Conservation (phyloP, 2,888 invertebrate species). For the Tortrix viridana region DNA sequence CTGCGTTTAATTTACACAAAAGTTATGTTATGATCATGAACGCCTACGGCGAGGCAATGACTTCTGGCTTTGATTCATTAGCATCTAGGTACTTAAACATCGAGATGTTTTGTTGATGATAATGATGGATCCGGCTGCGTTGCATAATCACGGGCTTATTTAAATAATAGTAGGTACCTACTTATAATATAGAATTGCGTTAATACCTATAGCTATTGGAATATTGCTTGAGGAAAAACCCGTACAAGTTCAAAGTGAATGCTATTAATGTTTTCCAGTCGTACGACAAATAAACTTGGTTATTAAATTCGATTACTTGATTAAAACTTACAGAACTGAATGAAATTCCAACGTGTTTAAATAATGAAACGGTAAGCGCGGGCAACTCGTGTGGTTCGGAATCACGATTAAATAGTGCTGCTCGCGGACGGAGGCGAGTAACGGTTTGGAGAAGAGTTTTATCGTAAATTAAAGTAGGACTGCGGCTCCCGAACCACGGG, state of each 20-base stretch:
- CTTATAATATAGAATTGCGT: background rate
- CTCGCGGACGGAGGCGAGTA: slow-evolving; percentile 48
- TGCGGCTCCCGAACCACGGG: slow-evolving; percentile 26
- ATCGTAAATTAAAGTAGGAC: slow-evolving; percentile 50
- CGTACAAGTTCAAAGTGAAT: slow-evolving; percentile 5
- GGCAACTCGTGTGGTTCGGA: slow-evolving; percentile 50
- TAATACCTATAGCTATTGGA: background rate
- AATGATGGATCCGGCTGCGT: slow-evolving; percentile 37
- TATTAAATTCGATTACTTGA: background rate
- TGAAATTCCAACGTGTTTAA: slow-evolving; percentile 17
- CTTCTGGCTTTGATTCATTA: slow-evolving; percentile 73
- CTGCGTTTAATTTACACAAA: slow-evolving; percentile 75
- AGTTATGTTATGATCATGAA: slow-evolving; percentile 65
- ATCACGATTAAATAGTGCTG: slow-evolving; percentile 61
- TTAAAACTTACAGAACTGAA: slow-evolving; percentile 16
- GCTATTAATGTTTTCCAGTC: slow-evolving; percentile 12
- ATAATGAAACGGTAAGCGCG: slow-evolving; percentile 50
- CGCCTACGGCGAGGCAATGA: slow-evolving; percentile 73
- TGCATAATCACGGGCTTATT: slow-evolving; percentile 14
- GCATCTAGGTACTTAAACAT: slow-evolving; percentile 60
- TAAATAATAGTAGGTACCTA: background rate
- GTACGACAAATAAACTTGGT: slow-evolving; percentile 15
- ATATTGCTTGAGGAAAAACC: slow-evolving; percentile 10
- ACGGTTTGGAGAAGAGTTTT: slow-evolving; percentile 40
- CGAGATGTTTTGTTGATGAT: slow-evolving; percentile 42